Conservation (phyloP, 2,797 vertebrate species). For the Cercopithecus mitis region DNA sequence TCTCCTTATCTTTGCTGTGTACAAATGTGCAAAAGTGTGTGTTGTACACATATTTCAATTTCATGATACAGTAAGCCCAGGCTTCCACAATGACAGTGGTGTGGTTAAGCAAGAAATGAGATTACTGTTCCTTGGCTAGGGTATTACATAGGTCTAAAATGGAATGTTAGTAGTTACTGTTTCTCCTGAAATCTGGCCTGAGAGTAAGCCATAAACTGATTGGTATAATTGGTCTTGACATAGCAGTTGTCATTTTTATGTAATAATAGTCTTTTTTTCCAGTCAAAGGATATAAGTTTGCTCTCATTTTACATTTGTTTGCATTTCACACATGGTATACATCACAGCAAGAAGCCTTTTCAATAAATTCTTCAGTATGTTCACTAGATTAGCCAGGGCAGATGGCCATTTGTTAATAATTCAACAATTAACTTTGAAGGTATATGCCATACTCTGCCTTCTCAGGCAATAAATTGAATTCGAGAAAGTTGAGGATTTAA, state of each 20-base stretch:
- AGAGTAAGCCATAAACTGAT: not conserved
- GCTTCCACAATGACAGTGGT: not conserved
- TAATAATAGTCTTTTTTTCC: not conserved
- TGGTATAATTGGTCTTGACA: not conserved
- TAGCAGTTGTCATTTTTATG: not conserved
- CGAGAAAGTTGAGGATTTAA: not conserved
- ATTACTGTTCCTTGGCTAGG: not conserved
- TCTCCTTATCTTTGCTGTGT: not conserved
- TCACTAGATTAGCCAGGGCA: not conserved
- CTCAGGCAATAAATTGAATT: not conserved
- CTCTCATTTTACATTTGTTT: not conserved
- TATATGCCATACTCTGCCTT: not conserved
- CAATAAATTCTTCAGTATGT: not conserved
- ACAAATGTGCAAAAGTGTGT: not conserved
- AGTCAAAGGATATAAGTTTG: not conserved
- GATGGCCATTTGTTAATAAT: slow-evolving; percentile 30
- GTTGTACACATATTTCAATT: not conserved
- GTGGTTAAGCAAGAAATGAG: not conserved
- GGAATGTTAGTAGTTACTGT: not conserved
- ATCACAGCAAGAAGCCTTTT: not conserved
- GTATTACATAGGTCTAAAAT: not conserved
- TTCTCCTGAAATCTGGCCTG: not conserved
- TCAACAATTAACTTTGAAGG: slow-evolving; percentile 23
- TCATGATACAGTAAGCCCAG: not conserved
- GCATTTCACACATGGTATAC: not conserved